phyloP scores from a whole-genome alignment of 2,888 invertebrate genomes.

The Acrocera orbiculus region DNA sequence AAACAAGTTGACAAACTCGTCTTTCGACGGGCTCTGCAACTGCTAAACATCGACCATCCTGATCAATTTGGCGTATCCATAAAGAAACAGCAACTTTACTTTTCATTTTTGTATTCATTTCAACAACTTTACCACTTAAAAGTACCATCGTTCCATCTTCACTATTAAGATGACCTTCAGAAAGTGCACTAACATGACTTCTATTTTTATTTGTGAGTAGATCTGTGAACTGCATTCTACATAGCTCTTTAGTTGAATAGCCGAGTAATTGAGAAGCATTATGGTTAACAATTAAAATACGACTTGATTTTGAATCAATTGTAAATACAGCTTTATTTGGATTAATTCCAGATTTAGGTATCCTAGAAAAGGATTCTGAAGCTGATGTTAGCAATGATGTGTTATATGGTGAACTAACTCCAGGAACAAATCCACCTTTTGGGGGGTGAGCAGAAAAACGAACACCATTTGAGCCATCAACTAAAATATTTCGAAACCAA shows the following conservation, averaged over 20 bases:
- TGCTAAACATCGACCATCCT: constrained; percentile 41
- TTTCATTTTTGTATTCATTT: constrained; percentile 39
- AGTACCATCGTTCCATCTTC: constrained; percentile 40
- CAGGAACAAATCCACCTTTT: constrained; percentile 19
- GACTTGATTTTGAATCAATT: constrained; percentile 43
- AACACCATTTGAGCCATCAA: constrained; percentile 37
- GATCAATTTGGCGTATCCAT: constrained; percentile 43
- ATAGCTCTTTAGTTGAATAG: constrained; percentile 37
- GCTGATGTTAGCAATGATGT: constrained; percentile 17
- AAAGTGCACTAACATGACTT: constrained; percentile 34
- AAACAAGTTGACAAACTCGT: constrained; percentile 17
- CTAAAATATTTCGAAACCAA: constrained; percentile 17
- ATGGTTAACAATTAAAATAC: constrained; percentile 50
- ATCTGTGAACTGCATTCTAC: constrained; percentile 34
- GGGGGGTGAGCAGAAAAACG: constrained; percentile 36
- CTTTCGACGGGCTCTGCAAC: constrained; percentile 45
- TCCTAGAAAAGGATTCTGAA: constrained; percentile 32
- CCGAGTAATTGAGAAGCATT: constrained; percentile 44
- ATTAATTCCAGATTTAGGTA: constrained; percentile 36
- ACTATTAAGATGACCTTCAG: constrained; percentile 35
- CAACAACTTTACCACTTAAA: constrained; percentile 48
- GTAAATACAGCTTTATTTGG: constrained; percentile 51
- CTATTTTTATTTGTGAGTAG: constrained; percentile 35
- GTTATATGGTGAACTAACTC: constrained; percentile 23
- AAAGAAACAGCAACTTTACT: constrained; percentile 42